Base-by-base conservation (phyloP, 2,888 invertebrate species). In the Leptarthrus brevirostris region DNA sequence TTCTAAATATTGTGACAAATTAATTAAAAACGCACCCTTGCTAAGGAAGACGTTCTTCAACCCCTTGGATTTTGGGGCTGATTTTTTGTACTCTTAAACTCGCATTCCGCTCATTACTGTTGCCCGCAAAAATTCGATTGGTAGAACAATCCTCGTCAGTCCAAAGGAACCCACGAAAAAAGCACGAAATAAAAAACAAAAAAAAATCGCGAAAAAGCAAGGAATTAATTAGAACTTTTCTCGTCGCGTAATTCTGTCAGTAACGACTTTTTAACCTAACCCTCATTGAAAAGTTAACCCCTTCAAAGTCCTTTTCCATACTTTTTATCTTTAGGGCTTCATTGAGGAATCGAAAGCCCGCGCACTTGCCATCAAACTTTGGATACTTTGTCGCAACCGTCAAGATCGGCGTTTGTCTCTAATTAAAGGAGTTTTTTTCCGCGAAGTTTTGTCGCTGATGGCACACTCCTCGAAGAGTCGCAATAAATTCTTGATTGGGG, bases 401-500 rank as follows among this genome's bases (percentile, higher is more conserved):
- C 22, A 71, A 71, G 40, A 70, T 54, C 71, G 54, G 22, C 53
- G 24, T 36, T 71, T 54, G 20, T 54, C 54, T 71, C 54, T 71
- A 71, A 71, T 71, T 71, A 71, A 54, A 71, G 54, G 54, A 71
- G 71, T 71, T 70, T 30, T 69, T 70, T 53, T 34, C 18, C 53
- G 52, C 53, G 16, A 30, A 58, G 26, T 58, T 58, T 61, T 61
- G 24, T 53, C 54, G 53, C 54, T 54, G 24, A 47, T 71, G 71
- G 71, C 71, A 71, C 54, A 71, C 71, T 71, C 36, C 71, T 71
- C 52, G 54, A 71, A 70, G 52, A 71, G 71, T 71, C 71, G 54
- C 71, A 71, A 71, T 71, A 71, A 71, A 54, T 71, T 71, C 71
- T 71, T 71, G 71, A 71, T 71, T 71, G 54, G 71, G 71, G 71